A percentile compares a stretch with the other conserved stretches of the same genome.
Conservation (phyloP, 2,113 vertebrate species). For the Microcebus murinus region DNA sequence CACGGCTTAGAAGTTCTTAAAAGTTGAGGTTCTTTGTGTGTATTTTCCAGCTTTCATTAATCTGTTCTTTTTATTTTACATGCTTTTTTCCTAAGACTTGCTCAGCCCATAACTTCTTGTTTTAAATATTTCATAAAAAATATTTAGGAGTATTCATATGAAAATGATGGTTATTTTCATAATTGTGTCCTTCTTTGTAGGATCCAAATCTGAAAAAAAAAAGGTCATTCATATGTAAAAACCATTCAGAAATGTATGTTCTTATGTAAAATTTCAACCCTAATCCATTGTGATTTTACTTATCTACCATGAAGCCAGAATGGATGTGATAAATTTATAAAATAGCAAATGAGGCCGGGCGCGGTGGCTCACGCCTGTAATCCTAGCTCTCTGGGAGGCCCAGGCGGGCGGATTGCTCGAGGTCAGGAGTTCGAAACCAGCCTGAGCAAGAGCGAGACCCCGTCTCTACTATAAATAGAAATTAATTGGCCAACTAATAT, state of each 20-base stretch:
- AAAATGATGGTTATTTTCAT: slow-evolving; percentile 83
- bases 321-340: slow-evolving; percentile 4
- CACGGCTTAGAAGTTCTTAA: not conserved
- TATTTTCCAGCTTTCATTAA: not conserved
- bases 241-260: not conserved
- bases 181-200: slow-evolving; percentile 86
- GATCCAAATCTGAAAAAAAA: slow-evolving; percentile 85
- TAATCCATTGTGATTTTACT: slow-evolving; percentile 13
- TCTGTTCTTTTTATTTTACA: not conserved
- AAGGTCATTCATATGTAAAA: slow-evolving; percentile 67
- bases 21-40: not conserved
- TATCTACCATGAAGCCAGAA: slow-evolving; percentile 7
- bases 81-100: not conserved
- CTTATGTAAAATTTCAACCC: slow-evolving; percentile 8
- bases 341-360: not conserved
- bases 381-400: too few species aligned
- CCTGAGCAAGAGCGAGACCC: too few species aligned
- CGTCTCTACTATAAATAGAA: too few species aligned
- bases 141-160: slow-evolving; percentile 89
- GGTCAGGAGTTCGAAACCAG: too few species aligned
- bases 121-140: slow-evolving; percentile 79
- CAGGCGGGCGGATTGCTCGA: too few species aligned
- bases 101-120: slow-evolving; percentile 16
- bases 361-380: too few species aligned
- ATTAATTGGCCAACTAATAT: too few species aligned